Evolutionary conservation across 2,888 invertebrate genomes (phyloP).

Genomic region (Arge pagana): DNA sequence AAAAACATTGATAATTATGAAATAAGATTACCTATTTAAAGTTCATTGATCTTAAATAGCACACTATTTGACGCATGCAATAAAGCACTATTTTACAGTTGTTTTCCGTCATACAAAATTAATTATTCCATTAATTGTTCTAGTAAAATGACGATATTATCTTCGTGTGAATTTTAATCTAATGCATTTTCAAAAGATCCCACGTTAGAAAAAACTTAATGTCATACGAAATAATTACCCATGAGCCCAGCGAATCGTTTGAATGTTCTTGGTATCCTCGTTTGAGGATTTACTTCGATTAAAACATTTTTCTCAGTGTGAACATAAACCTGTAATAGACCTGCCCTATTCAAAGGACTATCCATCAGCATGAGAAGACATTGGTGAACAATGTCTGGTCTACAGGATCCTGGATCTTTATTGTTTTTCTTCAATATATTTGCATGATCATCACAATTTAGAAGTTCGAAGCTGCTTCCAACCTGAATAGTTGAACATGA

Average conservation of each 20-base stretch:
- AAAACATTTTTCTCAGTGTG: slow-evolving; percentile 91
- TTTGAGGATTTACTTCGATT: slow-evolving; percentile 96
- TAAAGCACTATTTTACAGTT: too few relatives aligned
- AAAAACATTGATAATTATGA: slow-evolving; percentile 46
- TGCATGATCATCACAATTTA: slow-evolving; percentile 93
- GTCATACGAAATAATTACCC: slow-evolving; percentile 69
- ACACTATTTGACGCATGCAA: too few relatives aligned
- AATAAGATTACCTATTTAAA: slow-evolving; percentile 53
- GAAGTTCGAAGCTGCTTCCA: slow-evolving; percentile 84
- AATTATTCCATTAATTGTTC: too few relatives aligned
- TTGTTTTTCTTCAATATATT: slow-evolving; percentile 83
- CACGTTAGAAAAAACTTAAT: neutral
- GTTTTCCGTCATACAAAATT: too few relatives aligned
- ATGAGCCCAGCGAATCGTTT: slow-evolving; percentile 96
- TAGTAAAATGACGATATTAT: neutral
- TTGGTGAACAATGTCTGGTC: slow-evolving; percentile 98
- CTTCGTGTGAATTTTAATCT: too few relatives aligned
- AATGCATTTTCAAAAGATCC: too few relatives aligned
- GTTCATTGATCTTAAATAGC: slow-evolving; percentile 58
- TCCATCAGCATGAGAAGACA: slow-evolving; percentile 97
- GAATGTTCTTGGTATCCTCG: slow-evolving; percentile 94
- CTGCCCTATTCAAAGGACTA: slow-evolving; percentile 95
- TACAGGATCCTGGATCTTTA: slow-evolving; percentile 83
- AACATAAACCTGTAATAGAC: slow-evolving; percentile 92
- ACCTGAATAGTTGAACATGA: slow-evolving; percentile 62